These are phyloP conservation scores for Nymphalis urticae DNA, from an alignment of 2,888 invertebrate species.

Conservation along the genomic window DNA sequence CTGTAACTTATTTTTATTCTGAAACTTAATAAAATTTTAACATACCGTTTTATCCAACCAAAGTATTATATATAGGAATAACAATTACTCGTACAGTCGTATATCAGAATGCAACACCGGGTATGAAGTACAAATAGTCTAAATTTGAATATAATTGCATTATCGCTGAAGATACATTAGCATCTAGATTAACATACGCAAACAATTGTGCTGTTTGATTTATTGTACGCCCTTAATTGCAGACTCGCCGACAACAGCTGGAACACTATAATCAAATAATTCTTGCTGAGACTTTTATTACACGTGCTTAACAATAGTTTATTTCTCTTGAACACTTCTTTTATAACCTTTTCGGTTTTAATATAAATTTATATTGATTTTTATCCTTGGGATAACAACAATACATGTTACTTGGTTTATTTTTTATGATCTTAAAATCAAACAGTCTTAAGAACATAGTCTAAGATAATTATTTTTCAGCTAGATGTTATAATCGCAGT, in stretches of 20 bases:
- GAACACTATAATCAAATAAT: neutral
- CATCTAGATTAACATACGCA: slow-evolving; percentile 40
- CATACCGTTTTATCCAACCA: neutral
- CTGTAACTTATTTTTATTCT: too few species aligned
- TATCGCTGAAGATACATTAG: slow-evolving; percentile 33
- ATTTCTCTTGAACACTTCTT: too few species aligned
- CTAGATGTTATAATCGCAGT: too few species aligned
- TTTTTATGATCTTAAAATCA: too few species aligned
- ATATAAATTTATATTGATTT: too few species aligned
- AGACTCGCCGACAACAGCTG: neutral
- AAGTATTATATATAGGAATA: neutral
- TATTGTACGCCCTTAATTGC: slow-evolving; percentile 33
- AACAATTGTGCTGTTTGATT: slow-evolving; percentile 41
- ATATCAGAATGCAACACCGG: neutral
- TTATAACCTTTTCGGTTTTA: too few species aligned
- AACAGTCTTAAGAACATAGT: too few species aligned
- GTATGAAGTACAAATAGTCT: slow-evolving; percentile 20
- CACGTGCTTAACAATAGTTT: too few species aligned
- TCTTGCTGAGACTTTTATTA: neutral
- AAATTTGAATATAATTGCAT: slow-evolving; percentile 48
- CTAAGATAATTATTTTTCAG: too few species aligned
- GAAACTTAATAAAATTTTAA: neutral
- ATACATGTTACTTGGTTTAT: too few species aligned
- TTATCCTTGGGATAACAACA: too few species aligned
- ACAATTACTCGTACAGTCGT: neutral